Percentiles rank a stretch among this genome's conserved stretches.
Conservation (phyloP, 2,113 vertebrate species). For the human region GRCh38 chr1:7632001-7632500, state of each 20-base stretch:
- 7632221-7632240: not conserved
- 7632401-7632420: conserved; percentile 88
- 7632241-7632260: conserved; percentile 4
- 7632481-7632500: conserved; percentile 98
- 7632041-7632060: not conserved
- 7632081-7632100: not conserved
- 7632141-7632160: not conserved
- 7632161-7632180: not conserved
- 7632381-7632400: conserved; percentile 74
- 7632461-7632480: conserved; percentile 90
- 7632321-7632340: conserved; percentile 70
- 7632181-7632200: not conserved
- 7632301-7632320: not conserved
- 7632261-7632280: not conserved
- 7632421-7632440: conserved; percentile 91
- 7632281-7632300: not conserved
- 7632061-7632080: not conserved
- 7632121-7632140: not conserved
- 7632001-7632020: fast-evolving
- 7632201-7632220: not conserved
- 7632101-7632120: not conserved
- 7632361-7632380: conserved; percentile 78
- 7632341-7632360: conserved; percentile 70
- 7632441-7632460: conserved; percentile 86
- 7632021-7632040: fast-evolving